phyloP scores from a whole-genome alignment of 2,888 invertebrate species.

The Keiferia lycopersicella region DNA sequence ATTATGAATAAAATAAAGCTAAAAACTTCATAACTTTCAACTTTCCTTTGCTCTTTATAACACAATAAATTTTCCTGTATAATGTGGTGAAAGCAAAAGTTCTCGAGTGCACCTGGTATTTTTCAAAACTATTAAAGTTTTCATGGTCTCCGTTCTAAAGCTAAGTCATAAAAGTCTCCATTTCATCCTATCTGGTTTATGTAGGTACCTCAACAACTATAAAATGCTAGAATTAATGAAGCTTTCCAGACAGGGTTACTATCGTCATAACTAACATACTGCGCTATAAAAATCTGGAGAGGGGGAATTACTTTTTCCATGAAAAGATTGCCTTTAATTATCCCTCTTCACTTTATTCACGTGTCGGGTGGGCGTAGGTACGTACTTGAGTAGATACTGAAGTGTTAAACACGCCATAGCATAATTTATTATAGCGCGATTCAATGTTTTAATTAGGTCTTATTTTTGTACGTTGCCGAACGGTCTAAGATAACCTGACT shows the following conservation, averaged over 20 bases:
- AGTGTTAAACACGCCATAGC: neutral
- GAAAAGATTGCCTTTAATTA: neutral
- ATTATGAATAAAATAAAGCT: too few species aligned
- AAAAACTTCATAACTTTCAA: too few species aligned
- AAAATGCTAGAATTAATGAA: conserved; percentile 9
- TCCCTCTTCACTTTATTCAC: too few species aligned
- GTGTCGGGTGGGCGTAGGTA: neutral
- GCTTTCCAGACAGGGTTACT: conserved; percentile 8
- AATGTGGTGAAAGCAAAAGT: too few species aligned
- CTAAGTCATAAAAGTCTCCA: neutral
- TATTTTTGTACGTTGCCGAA: too few species aligned
- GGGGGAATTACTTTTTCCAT: neutral
- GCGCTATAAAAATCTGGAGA: neutral
- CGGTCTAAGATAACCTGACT: too few species aligned
- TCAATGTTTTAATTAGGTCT: neutral
- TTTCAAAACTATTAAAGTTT: neutral
- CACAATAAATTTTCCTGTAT: too few species aligned
- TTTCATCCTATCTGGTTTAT: neutral
- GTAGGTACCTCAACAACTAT: neutral
- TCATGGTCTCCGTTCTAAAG: neutral
- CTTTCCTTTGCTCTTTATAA: too few species aligned
- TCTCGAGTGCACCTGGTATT: neutral
- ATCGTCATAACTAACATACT: neutral
- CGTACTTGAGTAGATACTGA: neutral
- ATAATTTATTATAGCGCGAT: neutral